These are phyloP conservation scores for Papilio helenus DNA, from an alignment of 1,140 invertebrate species.

Conservation along the genomic window DNA sequence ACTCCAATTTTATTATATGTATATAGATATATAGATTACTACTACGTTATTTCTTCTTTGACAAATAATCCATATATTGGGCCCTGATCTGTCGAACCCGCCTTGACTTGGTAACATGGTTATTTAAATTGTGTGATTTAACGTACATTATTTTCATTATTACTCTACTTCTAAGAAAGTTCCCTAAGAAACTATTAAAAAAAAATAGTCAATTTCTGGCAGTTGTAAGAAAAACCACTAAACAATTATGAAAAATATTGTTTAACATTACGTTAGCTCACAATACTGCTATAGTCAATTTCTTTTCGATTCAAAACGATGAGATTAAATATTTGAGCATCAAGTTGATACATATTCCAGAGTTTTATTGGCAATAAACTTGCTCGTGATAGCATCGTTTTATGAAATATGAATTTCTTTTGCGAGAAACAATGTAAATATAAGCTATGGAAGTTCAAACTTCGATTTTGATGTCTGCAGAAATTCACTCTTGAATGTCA, in stretches of 20 bases:
- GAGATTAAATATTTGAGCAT: conserved; percentile 26
- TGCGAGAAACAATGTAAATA: conserved; percentile 26
- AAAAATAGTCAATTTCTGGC: too few species aligned
- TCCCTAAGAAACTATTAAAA: too few species aligned
- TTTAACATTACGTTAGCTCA: neutral
- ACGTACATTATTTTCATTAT: too few species aligned
- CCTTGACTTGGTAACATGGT: too few species aligned
- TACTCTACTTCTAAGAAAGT: too few species aligned
- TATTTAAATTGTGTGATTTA: too few species aligned
- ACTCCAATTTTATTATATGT: too few species aligned
- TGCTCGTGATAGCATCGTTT: conserved; percentile 37
- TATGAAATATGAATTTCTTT: conserved; percentile 37
- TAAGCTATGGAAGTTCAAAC: neutral
- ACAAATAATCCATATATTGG: too few species aligned
- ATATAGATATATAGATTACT: too few species aligned
- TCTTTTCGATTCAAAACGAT: conserved; percentile 12
- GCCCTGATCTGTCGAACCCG: too few species aligned
- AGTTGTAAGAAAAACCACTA: neutral
- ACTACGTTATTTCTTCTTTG: too few species aligned
- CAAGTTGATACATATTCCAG: conserved; percentile 27
- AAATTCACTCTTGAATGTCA: neutral
- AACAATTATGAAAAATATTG: neutral
- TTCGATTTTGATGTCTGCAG: neutral
- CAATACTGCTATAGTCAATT: neutral
- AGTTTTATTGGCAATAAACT: conserved; percentile 37